Percentiles rank a stretch among this genome's conserved stretches.
These are phyloP conservation scores for Uria aalge DNA, from an alignment of 2,113 vertebrate genomes.

Conservation along the genomic window DNA sequence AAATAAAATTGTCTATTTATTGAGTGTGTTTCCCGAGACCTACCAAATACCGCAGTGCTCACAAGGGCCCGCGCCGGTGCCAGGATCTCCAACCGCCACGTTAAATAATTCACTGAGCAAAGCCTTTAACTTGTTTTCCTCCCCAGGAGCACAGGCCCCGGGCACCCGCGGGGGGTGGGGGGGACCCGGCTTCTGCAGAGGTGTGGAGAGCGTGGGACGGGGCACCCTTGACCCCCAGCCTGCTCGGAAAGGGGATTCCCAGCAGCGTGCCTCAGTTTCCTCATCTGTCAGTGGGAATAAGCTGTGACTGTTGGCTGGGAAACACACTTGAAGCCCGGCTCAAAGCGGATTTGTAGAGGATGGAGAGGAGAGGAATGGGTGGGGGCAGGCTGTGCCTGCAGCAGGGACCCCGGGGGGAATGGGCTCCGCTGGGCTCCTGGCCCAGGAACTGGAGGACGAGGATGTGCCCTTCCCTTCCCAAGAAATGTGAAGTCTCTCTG, in stretches of 20 bases:
- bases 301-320: neutral
- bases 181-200: neutral
- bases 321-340: fast-evolving
- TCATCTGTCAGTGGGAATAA: neutral
- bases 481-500: neutral
- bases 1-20: neutral
- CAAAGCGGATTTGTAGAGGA: neutral
- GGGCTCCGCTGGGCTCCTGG: neutral
- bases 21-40: neutral
- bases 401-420: fast-evolving
- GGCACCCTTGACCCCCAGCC: no score
- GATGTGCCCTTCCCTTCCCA: neutral
- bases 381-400: neutral
- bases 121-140: neutral
- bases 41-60: neutral
- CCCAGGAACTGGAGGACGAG: neutral
- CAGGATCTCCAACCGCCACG: neutral
- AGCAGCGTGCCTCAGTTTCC: neutral
- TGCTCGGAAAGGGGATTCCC: neutral
- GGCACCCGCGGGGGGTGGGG: fast-evolving
- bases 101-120: slow-evolving; percentile 52
- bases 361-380: neutral
- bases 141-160: neutral
- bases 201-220: fast-evolving
- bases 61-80: neutral